Base-by-base conservation (phyloP, 2,888 invertebrate species). In the Ornithoptera alexandrae region DNA sequence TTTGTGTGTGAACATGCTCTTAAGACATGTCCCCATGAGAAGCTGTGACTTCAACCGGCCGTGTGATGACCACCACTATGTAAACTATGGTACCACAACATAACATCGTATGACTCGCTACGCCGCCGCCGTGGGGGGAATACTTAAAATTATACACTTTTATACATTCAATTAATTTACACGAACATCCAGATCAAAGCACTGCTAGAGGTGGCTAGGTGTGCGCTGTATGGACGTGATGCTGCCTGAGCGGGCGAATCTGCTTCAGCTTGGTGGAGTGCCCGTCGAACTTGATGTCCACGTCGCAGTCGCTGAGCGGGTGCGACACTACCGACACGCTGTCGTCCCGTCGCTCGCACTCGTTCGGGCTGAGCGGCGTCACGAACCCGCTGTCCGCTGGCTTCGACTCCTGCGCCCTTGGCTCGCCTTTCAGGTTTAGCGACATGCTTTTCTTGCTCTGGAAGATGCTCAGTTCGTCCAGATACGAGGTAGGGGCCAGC, bases 271-370 rank as follows among this genome's bases (percentile, higher is more conserved):
- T 96, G 0, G 96, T 96, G 1, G 96, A 96, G 20, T 91, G 92
- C 8, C 96, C 97, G 77, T 96, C 96, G 79, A 95, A 97, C 73
- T 95, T 96, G 62, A 97, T 96, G 79, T 95, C 96, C 0, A 97
- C 96, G 80, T 96, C 97, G 71, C 95, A 95, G 78, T 96, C 95
- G 74, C 96, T 96, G 5, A 97, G 80, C 0, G 97, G 97, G 87
- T 97, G 97, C 64, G 94, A 94, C 1, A 92, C 80, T 0, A 87
- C 82, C 0, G 93, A 93, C 53, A 84, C 84, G 0, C 80, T 81
- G 18, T 93, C 93, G 5, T 88, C 86, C 71, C 83, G 90, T 65
- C 78, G 88, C 15, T 90, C 92, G 1, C 82, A 87, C 0, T 90
- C 91, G n/a, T 85, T 85, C 2, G 95, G 95, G 71, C 93, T 94